Evolutionary conservation across 2,113 vertebrate species (phyloP), one percentile per base, ranked within the genome.

Genomic region (Laterallus jamaicensis): DNA sequence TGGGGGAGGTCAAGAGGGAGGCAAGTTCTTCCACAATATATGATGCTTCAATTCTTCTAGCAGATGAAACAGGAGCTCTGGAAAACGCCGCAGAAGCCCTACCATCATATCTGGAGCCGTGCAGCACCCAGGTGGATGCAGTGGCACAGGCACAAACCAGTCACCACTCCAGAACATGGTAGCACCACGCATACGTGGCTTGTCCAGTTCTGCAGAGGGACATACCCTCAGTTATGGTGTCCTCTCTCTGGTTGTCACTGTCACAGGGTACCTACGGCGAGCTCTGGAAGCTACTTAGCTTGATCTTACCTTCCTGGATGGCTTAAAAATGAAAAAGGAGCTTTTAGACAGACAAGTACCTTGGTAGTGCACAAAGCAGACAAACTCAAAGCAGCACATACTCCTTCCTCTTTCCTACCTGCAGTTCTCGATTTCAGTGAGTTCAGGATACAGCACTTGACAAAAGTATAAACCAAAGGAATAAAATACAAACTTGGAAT

Each of bases 141-240:
- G 68, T 6, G 3, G 60, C 55, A 35, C 19, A n/a, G 35, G 50
- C 44, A 88, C 44, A 35, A 73, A 42, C 25, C 70, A 66, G 26
- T 25, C 63, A 44, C 47, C 52, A 74, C 74, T 78, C 5, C 0
- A 52, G 40, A 74, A 47, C 2, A 3, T 9, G 24, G n/a, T 37
- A 29, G 19, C 42, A 37, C 40, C 35, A 54, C 0, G 0, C 1
- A 10, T 32, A 17, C 44, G 40, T 3, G 2, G 18, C 32, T 35
- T 26, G 29, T 24, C 47, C 74, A 20, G 59, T 2, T 55, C 8
- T 3, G 14, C 62, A 63, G 58, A 58, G 78, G 82, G 50, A 21
- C 2, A 0, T 3, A 31, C 14, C 25, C 52, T 44, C 10, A 1
- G 15, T 16, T 19, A 5, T 1, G 0, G 32, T 12, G 16, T 44